phyloP scores from a whole-genome alignment of 2,888 invertebrate species.

The Cremastobaeus sp. region DNA sequence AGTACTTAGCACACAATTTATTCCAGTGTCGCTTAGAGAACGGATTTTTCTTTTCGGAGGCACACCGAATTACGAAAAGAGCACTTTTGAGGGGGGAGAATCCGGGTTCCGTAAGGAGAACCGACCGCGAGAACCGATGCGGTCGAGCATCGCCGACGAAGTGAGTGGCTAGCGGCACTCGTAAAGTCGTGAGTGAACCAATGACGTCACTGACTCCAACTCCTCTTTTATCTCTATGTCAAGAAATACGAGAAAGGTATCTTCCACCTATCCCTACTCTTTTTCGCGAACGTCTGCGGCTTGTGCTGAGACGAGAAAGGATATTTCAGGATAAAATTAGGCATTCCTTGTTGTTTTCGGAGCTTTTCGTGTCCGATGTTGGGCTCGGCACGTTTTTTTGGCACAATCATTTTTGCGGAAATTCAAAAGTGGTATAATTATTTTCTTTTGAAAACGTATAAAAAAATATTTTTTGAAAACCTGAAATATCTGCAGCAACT shows the following conservation, averaged over 20 bases:
- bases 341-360: conserved; percentile 40
- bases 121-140: conserved; percentile 68
- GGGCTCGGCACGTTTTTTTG: background rate
- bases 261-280: conserved; percentile 58
- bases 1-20: conserved; percentile 3
- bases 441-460: no score
- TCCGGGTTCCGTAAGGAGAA: conserved; percentile 22
- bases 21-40: no score
- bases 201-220: conserved; percentile 71
- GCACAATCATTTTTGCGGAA: background rate
- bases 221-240: conserved; percentile 58
- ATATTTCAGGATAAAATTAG: conserved; percentile 47
- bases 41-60: background rate
- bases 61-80: conserved; percentile 6
- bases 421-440: no score
- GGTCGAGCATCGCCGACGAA: conserved; percentile 72
- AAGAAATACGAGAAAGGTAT: conserved; percentile 61
- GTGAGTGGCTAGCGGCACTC: conserved; percentile 76
- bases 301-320: conserved; percentile 31
- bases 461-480: no score
- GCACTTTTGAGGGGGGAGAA: conserved; percentile 14
- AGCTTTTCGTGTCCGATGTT: background rate
- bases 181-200: conserved; percentile 70
- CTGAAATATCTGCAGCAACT: no score
- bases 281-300: conserved; percentile 47